These are phyloP conservation scores for Drosophila percnosoma DNA, from an alignment of 2,888 invertebrate genomes.

Conservation along the genomic window DNA sequence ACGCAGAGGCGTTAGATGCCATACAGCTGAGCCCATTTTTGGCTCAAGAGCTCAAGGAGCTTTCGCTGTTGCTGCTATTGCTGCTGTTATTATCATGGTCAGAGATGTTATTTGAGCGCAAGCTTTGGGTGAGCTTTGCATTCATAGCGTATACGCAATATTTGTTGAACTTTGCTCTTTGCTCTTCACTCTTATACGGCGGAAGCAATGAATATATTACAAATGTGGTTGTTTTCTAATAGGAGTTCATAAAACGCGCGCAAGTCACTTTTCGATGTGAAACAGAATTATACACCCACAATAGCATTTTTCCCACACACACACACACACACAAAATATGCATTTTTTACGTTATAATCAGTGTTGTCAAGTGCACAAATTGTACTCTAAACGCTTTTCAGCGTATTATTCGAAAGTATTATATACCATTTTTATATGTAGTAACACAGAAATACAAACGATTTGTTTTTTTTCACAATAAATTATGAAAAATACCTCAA, in stretches of 20 bases:
- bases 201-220: neutral
- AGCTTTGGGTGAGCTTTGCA: constrained; percentile 45
- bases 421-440: neutral
- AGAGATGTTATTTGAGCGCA: constrained; percentile 24
- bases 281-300: neutral
- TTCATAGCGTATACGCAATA: constrained; percentile 56
- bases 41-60: constrained; percentile 32
- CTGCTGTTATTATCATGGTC: neutral
- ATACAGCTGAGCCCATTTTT: constrained; percentile 43
- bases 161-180: constrained; percentile 37
- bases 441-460: neutral
- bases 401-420: neutral
- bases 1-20: constrained; percentile 47
- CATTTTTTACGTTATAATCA: neutral
- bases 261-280: neutral
- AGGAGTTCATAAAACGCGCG: constrained; percentile 4
- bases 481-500: neutral
- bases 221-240: constrained; percentile 5
- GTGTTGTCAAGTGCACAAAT: neutral
- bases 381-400: neutral
- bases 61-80: constrained; percentile 18
- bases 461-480: neutral
- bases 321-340: neutral
- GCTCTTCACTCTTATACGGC: constrained; percentile 21
- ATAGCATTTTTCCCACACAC: too few species aligned